Evolutionary conservation across 2,797 vertebrate species (phyloP), one percentile per base, ranked within the genome.

Genomic region (Sarcoramphus papa): DNA sequence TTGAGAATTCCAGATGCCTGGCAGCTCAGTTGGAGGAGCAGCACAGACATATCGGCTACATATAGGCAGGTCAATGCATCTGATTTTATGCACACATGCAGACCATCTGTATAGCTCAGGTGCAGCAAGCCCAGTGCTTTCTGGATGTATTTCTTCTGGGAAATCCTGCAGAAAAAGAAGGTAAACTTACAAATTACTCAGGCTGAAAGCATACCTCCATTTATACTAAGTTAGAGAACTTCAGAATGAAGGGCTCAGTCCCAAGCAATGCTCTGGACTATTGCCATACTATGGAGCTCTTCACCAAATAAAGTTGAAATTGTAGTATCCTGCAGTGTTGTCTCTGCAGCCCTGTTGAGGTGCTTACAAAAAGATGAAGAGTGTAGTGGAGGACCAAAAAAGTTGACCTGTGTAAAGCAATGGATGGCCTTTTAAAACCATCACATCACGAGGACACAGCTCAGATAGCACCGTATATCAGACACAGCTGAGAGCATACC

Each of bases 1-100:
- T 64, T 28, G 12, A 85, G 89, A 85, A 91, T 88, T 96, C 89
- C 95, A 94, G 94, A 80, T 97, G 87, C 88, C 82, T 96, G 68
- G 87, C 64, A 92, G 45, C 75, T 92, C 81, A 50, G 53, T 17
- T 83, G 68, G 60, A 92, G 53, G 16, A 92, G 53, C 28, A 95
- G 59, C 67, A 83, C 31, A 77, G 78, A 74, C 56, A 41, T 90
- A 88, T 47, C 14, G 0, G 41, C 75, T 97, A 64, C 75, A 91
- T 85, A 88, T 68, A 81, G 81, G 68, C 72, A 88, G 84, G 70
- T 96, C 89, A 94, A 80, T 63, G 59, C 45, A 60, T 92, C 56
- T 92, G 85, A 94, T 92, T 94, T 91, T 94, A 87, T 74, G 72
- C 6, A 8, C 87, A 77, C 75, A 80, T 85, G 75, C 43, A 93